Evolutionary conservation across 1,140 invertebrate species (phyloP), one percentile per base, ranked within the genome.

Genomic region (Atta colombica): DNA sequence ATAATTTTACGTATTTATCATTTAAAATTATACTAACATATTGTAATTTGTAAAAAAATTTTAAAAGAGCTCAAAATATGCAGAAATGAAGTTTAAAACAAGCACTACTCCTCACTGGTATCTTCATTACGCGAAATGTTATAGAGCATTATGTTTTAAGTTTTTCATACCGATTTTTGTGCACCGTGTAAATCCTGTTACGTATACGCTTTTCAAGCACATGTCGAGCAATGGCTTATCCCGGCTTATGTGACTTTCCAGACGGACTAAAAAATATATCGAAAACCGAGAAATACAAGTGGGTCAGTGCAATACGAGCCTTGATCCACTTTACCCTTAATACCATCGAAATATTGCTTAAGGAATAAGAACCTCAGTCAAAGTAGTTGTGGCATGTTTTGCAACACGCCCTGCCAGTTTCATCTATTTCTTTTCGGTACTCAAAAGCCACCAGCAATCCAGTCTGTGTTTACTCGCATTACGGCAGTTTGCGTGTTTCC

Each of bases 321-420:
- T 25, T 58, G 80, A 89, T 89, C 87, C 74, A 89, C 81, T 89
- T 84, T 88, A 66, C 49, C 28, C 25, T 53, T 51, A 66, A 85
- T 75, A 58, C 85, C 63, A 72, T 60, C 74, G 28, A 21, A 74
- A 88, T 85, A 78, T 66, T 58, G 58, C 58, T 75, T 35, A 10
- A 63, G 28, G 53, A 49, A 85, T 77, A 68, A 35, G 72, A 58
- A 66, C 8, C 39, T 31, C 6, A 63, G n/a, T 45, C 51, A 74
- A 85, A 78, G 80, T 85, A 60, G 87, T 85, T 78, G 87, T n/a
- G 6, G 12, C 12, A 21, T 72, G 39, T 88, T 89, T 78, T 85
- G 55, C 69, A 51, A 63, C 51, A 60, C 60, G 61, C 39, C 51
- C 60, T 16, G 8, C 53, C 63, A 63, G 35, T 82, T 82, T 60